Evolutionary conservation across 2,888 invertebrate genomes (phyloP), one percentile per base, ranked within the genome.

Genomic region (Atrina japonica): DNA sequence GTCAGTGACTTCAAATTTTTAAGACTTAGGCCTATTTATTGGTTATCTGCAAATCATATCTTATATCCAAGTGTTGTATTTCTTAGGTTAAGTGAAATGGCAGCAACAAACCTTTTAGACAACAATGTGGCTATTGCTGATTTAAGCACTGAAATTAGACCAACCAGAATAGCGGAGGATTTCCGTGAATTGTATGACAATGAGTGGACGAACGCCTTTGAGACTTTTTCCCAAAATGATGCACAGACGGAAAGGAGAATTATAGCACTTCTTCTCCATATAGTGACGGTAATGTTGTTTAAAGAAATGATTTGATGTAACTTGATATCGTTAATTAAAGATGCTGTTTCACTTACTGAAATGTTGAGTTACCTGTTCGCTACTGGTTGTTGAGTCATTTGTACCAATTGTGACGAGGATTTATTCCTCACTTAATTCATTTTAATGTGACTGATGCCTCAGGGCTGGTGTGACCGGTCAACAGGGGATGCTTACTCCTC

Each of bases 151-250:
- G 47, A 49, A 23, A 61, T 47, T 21, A 61, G 61, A 23, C 61
- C 61, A 9, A 61, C 61, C 0, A 47, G 47, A n/a, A 61, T 61
- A 21, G 61, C 61, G 16, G 61, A 61, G 49, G 47, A 43, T 5
- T 61, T 61, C 40, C 61, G 49, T 29, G 61, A 61, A 21, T 14
- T 61, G 3, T 49, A 61, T 35, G 49, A 61, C 27, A 30, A 61
- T 49, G 61, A 61, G 29, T 61, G 61, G 61, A 61, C 30, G 30
- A 30, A 18, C 21, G 61, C 49, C n/a, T 6, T 61, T 30, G 61
- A 61, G 7, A 30, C 29, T 9, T 27, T 49, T 9, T 7, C 35
- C 11, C n/a, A 61, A 18, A 30, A 61, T 11, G 30, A 49, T 30
- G 30, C 47, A 18, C 9, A 18, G 5, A 5, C 30, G 16, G 61